Evolutionary conservation across 2,113 vertebrate genomes (phyloP).

Genomic region (Platichthys stellatus): DNA sequence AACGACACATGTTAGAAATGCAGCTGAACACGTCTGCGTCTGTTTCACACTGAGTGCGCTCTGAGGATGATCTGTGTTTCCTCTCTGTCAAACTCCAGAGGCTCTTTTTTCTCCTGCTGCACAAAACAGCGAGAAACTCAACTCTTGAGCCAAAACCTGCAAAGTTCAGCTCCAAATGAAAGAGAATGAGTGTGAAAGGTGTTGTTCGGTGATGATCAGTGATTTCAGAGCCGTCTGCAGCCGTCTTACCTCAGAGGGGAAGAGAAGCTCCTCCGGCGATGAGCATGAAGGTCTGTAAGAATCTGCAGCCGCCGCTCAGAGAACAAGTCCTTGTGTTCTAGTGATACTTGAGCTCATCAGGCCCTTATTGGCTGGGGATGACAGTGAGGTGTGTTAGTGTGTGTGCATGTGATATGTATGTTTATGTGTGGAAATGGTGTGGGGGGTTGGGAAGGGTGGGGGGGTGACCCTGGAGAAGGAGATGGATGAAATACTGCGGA

Average conservation of each 20-base stretch:
- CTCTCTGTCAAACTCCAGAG: not conserved
- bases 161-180: not conserved
- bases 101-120: not conserved
- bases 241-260: slow-evolving; percentile 82
- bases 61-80: not conserved
- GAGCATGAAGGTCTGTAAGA: slow-evolving; percentile 74
- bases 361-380: slow-evolving; percentile 85
- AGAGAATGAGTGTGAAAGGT: not conserved
- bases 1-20: slow-evolving; percentile 43
- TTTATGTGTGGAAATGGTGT: slow-evolving; percentile 46
- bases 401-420: slow-evolving; percentile 33
- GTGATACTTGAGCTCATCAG: slow-evolving; percentile 86
- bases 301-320: slow-evolving; percentile 72
- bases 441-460: not conserved
- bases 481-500: slow-evolving; percentile 78
- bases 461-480: slow-evolving; percentile 81
- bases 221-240: not conserved
- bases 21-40: slow-evolving; percentile 15
- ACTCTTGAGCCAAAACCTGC: not conserved
- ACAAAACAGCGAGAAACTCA: not conserved
- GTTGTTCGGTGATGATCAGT: not conserved
- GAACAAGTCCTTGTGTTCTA: slow-evolving; percentile 86
- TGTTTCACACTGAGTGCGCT: slow-evolving; percentile 9
- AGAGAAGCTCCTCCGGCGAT: slow-evolving; percentile 81
- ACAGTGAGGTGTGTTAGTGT: slow-evolving; percentile 48